A percentile compares a stretch with the other conserved stretches of the same genome.
Conservation (phyloP, 2,888 invertebrate species). For the Dinocampus coccinellae region DNA sequence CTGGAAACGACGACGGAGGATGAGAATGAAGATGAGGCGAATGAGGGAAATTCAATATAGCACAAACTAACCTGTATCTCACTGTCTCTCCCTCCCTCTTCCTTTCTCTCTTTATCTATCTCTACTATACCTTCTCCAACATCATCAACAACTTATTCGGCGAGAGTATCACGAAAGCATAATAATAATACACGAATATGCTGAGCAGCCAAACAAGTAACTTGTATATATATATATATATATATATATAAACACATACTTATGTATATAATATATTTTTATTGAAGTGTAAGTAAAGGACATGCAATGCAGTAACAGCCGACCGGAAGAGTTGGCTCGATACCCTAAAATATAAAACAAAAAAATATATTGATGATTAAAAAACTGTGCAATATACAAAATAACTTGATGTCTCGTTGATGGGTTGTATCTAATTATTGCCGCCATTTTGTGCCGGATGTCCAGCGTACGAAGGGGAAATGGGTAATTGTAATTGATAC, state of each 20-base stretch:
- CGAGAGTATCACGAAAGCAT: slow-evolving; percentile 15
- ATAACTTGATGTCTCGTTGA: slow-evolving; percentile 15
- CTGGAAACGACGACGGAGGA: slow-evolving; percentile 10
- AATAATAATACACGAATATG: slow-evolving; percentile 31
- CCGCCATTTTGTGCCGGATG: slow-evolving; percentile 41
- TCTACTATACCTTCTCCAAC: neutral
- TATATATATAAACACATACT: neutral
- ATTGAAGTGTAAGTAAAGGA: too few relatives aligned
- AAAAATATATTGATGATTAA: too few relatives aligned
- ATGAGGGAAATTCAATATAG: slow-evolving; percentile 13
- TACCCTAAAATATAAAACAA: too few relatives aligned
- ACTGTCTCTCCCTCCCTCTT: too few relatives aligned
- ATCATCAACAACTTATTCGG: slow-evolving; percentile 1
- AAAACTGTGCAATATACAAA: too few relatives aligned
- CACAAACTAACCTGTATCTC: slow-evolving; percentile 1
- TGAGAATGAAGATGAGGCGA: neutral
- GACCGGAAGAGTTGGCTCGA: too few relatives aligned
- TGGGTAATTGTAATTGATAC: slow-evolving; percentile 33
- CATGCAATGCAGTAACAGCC: too few relatives aligned
- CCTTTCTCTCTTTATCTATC: too few relatives aligned
- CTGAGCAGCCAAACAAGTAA: slow-evolving; percentile 20
- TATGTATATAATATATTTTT: neutral
- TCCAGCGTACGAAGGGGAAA: slow-evolving; percentile 32
- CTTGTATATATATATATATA: slow-evolving; percentile 1
- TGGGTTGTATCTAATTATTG: slow-evolving; percentile 38